Base-by-base conservation (phyloP, 2,888 invertebrate genomes). In the Ferrisia virgata region DNA sequence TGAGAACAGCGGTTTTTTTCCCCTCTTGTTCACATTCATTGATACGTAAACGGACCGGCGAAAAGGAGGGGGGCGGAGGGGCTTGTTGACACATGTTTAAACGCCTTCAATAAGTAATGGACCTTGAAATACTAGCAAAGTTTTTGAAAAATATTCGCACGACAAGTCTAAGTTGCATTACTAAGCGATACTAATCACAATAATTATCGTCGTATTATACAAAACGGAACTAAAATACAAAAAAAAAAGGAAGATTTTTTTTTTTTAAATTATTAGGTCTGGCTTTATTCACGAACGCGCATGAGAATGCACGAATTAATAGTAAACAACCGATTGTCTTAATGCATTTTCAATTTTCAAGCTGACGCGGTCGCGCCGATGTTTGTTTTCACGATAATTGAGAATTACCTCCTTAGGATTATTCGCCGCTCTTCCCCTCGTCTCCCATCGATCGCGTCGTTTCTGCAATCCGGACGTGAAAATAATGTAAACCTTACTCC, bases 61-160 rank as follows among this genome's bases (percentile, higher is more conserved):
- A n/a, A n/a, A n/a, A n/a, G n/a, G n/a, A n/a, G n/a, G n/a, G n/a
- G n/a, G n/a, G n/a, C n/a, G n/a, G n/a, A n/a, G n/a, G 28, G 28
- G 2, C 64, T 64, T 25, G 28, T 64, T 64, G 64, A 64, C 64
- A 64, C 64, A 28, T 28, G 64, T 64, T 64, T 64, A 64, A 64
- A 64, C 64, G 64, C 64, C 28, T 64, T 64, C 64, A 76, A 76
- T 36, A 28, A 76, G 72, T 76, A 76, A 76, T 76, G 72, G 31
- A 76, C 72, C 72, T 76, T 76, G 72, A 76, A 76, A 76, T 36
- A 36, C 28, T 69, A 13, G 13, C 72, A 25, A n/a, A n/a, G 36
- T 11, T 3, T 76, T 36, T 18, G 72, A 76, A 76, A 64, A 76
- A 76, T 69, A 69, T 76, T 76, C 72, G 72, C 72, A 76, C 72